A percentile compares a stretch with the other conserved stretches of the same genome.
Evolutionary conservation across 2,113 vertebrate genomes (phyloP).

Genomic region (Perognathus longimembris): DNA sequence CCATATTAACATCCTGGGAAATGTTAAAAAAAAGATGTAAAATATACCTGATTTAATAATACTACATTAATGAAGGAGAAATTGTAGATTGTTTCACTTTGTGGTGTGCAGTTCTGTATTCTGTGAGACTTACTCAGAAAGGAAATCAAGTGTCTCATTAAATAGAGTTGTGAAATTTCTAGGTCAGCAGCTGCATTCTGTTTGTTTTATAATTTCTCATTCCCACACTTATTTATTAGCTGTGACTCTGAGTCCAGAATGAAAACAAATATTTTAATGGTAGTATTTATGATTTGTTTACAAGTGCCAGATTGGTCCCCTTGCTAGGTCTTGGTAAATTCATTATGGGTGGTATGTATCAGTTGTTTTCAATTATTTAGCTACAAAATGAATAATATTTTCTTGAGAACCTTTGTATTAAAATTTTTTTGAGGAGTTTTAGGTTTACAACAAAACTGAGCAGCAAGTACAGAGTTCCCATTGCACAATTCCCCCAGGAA

Average conservation of each 20-base stretch:
- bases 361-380: conserved; percentile 48
- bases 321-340: conserved; percentile 64
- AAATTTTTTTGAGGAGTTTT: neutral
- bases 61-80: conserved; percentile 54
- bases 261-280: conserved; percentile 89
- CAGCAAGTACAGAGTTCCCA: neutral
- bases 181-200: conserved; percentile 84
- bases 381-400: conserved; percentile 53
- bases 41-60: conserved; percentile 60
- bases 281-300: conserved; percentile 84
- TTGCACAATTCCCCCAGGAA: too few relatives aligned
- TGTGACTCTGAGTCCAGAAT: conserved; percentile 88
- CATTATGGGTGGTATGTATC: conserved; percentile 75
- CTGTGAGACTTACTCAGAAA: conserved; percentile 81
- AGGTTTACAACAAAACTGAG: neutral
- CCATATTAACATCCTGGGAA: conserved; percentile 54
- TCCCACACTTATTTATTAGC: conserved; percentile 89
- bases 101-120: conserved; percentile 72
- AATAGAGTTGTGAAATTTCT: conserved; percentile 82
- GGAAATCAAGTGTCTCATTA: conserved; percentile 85
- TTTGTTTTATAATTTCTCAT: conserved; percentile 84
- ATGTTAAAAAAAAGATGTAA: conserved; percentile 74
- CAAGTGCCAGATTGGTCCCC: conserved; percentile 33
- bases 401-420: conserved; percentile 66
- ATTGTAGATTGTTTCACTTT: conserved; percentile 30